A percentile compares a stretch with the other conserved stretches of the same genome.
Conservation (phyloP, 2,113 vertebrate species). For the Amphiprion percula region DNA sequence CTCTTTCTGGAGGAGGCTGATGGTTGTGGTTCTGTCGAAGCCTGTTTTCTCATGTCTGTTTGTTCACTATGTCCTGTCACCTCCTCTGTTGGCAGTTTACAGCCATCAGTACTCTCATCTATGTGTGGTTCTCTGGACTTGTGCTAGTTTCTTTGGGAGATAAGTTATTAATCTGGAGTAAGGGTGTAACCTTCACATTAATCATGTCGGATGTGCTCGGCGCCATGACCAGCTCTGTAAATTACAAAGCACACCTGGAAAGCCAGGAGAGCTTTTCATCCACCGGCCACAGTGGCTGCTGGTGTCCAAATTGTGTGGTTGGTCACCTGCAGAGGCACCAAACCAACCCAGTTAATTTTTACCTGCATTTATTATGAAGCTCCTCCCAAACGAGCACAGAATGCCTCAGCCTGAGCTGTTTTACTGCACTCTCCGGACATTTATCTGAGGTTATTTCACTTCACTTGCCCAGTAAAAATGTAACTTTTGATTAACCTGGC, state of each 20-base stretch:
- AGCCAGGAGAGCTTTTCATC: conserved; percentile 1
- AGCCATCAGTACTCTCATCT: conserved; percentile 19
- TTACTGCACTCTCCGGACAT: conserved; percentile 31
- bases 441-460: conserved; percentile 26
- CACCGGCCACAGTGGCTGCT: conserved; percentile 33
- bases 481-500: conserved; percentile 55
- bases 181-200: not conserved
- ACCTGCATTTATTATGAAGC: conserved; percentile 5
- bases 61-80: conserved; percentile 11
- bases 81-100: conserved; percentile 28
- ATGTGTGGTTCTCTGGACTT: conserved; percentile 20
- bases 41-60: conserved; percentile 31
- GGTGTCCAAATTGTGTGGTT: conserved; percentile 14
- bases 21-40: conserved; percentile 46
- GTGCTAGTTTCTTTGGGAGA: conserved; percentile 9
- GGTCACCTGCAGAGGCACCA: conserved; percentile 29
- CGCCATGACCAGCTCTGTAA: not conserved
- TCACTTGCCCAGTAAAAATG: conserved; percentile 30
- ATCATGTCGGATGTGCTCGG: conserved; percentile 17
- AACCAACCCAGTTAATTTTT: not conserved
- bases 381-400: conserved; percentile 3
- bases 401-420: conserved; percentile 23
- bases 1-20: conserved; percentile 56
- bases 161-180: conserved; percentile 19
- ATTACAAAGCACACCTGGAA: not conserved